Evolutionary conservation across 2,888 invertebrate species (phyloP).

Genomic region (Euproctis similis): DNA sequence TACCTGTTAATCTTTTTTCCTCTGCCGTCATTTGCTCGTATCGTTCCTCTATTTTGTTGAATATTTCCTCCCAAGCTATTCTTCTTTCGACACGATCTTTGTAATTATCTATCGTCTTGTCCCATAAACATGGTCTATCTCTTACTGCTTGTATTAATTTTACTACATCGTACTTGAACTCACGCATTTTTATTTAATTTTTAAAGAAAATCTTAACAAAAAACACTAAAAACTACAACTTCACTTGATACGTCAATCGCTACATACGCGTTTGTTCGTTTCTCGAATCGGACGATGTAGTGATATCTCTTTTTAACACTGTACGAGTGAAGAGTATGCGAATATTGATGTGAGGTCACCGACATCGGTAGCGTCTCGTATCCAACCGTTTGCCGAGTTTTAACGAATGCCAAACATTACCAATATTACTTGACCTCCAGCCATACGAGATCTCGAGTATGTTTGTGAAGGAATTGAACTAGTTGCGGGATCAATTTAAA

Average conservation of each 20-base stretch:
- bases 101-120: conserved; percentile 53
- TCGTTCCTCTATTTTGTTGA: conserved; percentile 38
- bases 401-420: conserved; percentile 14
- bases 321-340: conserved; percentile 25
- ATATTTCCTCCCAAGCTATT: conserved; percentile 60
- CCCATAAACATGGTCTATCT: conserved; percentile 58
- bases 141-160: conserved; percentile 41
- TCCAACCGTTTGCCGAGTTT: conserved; percentile 12
- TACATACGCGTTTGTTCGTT: conserved; percentile 13
- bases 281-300: conserved; percentile 46
- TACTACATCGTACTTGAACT: conserved; percentile 54
- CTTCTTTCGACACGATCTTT: conserved; percentile 57
- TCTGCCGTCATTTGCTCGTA: conserved; percentile 50
- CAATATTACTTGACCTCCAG: conserved; percentile 26
- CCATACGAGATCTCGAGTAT: not conserved
- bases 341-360: conserved; percentile 41
- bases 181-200: conserved; percentile 39
- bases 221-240: conserved; percentile 40
- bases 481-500: conserved; percentile 4
- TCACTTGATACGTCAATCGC: conserved; percentile 46
- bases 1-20: conserved; percentile 48
- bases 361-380: conserved; percentile 31
- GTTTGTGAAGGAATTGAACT: not conserved
- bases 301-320: conserved; percentile 22
- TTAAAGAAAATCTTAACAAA: conserved; percentile 7